These are phyloP conservation scores for Iselma pallidipennis DNA, from an alignment of 2,888 invertebrate genomes.

Conservation along the genomic window DNA sequence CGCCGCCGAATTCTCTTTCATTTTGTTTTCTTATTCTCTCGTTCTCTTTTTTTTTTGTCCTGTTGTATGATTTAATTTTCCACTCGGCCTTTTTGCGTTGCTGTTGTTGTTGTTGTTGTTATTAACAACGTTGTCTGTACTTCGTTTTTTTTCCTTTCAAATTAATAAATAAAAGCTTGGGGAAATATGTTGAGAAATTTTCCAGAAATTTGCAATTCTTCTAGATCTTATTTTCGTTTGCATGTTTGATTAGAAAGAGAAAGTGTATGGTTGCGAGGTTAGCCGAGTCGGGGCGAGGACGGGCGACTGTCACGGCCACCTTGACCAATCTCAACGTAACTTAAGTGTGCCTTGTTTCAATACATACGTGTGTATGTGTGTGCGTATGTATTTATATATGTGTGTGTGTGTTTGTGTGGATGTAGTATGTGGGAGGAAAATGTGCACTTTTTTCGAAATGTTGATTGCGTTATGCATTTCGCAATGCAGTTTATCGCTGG, in stretches of 20 bases:
- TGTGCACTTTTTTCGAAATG: constrained; percentile 5
- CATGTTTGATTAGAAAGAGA: constrained; percentile 44
- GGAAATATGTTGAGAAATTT: background rate
- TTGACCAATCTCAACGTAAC: constrained; percentile 56
- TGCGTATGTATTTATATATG: constrained; percentile 3
- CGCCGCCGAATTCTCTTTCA: background rate
- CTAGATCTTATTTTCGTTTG: background rate
- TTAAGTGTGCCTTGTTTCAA: constrained; percentile 37
- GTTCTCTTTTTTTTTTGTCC: background rate
- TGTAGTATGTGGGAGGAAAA: constrained; percentile 6
- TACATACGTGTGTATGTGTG: constrained; percentile 4
- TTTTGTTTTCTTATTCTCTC: background rate
- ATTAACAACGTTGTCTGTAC: background rate
- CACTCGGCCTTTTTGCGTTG: background rate
- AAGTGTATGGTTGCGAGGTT: constrained; percentile 42
- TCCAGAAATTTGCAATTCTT: background rate
- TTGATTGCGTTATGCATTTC: background rate
- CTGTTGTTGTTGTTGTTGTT: background rate
- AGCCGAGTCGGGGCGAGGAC: constrained; percentile 32
- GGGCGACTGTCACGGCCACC: constrained; percentile 47
- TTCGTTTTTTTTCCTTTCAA: too few species aligned
- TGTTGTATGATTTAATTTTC: background rate
- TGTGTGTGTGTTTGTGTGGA: constrained; percentile 4
- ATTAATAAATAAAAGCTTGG: background rate
- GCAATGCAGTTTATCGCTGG: background rate